These are phyloP conservation scores for Allygus modestus DNA, from an alignment of 2,888 invertebrate species.

Conservation along the genomic window DNA sequence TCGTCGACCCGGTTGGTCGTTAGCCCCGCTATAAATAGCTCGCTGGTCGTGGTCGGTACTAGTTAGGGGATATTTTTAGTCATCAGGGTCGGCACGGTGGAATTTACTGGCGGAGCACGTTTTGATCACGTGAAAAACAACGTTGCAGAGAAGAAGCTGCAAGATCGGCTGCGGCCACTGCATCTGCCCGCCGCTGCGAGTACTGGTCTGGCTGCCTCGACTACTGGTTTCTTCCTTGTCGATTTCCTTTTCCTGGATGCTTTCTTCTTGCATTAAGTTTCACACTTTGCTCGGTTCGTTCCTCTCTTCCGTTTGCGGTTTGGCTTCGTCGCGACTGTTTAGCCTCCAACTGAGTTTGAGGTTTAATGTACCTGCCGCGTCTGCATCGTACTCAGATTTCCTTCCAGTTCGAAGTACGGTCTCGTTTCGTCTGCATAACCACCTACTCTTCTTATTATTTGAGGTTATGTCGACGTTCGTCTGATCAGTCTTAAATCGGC, in stretches of 20 bases:
- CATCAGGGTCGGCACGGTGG: conserved; percentile 33
- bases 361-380: too few species aligned
- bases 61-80: conserved; percentile 56
- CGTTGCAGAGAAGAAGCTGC: background rate
- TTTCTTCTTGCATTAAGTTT: background rate
- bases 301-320: background rate
- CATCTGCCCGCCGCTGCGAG: background rate
- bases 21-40: conserved; percentile 50
- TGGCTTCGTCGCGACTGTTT: too few species aligned
- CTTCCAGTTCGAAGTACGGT: too few species aligned
- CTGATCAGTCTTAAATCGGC: too few species aligned
- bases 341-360: too few species aligned
- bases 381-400: too few species aligned
- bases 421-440: too few species aligned
- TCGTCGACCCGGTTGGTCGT: conserved; percentile 28
- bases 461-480: too few species aligned
- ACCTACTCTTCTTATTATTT: too few species aligned
- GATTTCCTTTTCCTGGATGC: conserved; percentile 9
- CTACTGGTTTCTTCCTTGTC: background rate
- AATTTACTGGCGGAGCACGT: conserved; percentile 43
- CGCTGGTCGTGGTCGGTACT: conserved; percentile 11
- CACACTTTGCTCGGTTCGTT: background rate
- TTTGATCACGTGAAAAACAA: conserved; percentile 47
- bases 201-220: background rate
- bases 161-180: background rate